These are phyloP conservation scores for Protonibea diacanthus DNA, from an alignment of 2,797 vertebrate genomes.

Conservation along the genomic window DNA sequence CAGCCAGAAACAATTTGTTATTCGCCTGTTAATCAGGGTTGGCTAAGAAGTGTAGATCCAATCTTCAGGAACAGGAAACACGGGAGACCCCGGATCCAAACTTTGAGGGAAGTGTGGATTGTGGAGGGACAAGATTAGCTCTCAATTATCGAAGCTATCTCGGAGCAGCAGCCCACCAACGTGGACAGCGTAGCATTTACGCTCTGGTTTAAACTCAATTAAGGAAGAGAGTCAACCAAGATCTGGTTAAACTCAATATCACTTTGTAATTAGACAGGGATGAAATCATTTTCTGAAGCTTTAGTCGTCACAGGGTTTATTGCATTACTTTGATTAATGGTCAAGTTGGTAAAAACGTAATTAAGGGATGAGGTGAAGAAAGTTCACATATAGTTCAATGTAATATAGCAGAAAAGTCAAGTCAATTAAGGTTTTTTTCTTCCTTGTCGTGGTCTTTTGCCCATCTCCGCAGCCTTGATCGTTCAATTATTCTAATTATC, in stretches of 20 bases:
- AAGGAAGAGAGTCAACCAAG: conserved; percentile 47
- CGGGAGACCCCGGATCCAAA: conserved; percentile 36
- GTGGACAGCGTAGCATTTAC: conserved; percentile 23
- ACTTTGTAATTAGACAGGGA: conserved; percentile 50
- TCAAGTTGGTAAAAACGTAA: conserved; percentile 48
- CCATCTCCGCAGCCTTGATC: neutral
- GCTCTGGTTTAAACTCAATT: conserved; percentile 52
- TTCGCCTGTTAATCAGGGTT: conserved; percentile 62
- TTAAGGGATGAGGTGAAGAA: conserved; percentile 55
- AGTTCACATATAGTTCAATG: conserved; percentile 53
- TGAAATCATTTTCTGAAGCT: conserved; percentile 45
- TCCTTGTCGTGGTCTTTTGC: neutral
- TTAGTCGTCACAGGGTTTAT: conserved; percentile 57
- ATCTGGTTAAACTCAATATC: conserved; percentile 56
- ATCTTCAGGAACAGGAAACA: conserved; percentile 66
- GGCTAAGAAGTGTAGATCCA: conserved; percentile 45
- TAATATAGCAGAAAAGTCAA: conserved; percentile 39
- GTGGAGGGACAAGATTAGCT: conserved; percentile 39
- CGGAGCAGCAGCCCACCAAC: conserved; percentile 30
- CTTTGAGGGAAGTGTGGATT: conserved; percentile 26
- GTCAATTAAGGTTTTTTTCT: conserved; percentile 40
- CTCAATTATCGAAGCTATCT: conserved; percentile 48
- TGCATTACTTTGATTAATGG: conserved; percentile 69
- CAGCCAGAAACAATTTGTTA: conserved; percentile 57
- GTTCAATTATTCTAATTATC: conserved; percentile 22